These are phyloP conservation scores for Sthenelais limicola DNA, from an alignment of 2,888 invertebrate genomes.

Conservation along the genomic window DNA sequence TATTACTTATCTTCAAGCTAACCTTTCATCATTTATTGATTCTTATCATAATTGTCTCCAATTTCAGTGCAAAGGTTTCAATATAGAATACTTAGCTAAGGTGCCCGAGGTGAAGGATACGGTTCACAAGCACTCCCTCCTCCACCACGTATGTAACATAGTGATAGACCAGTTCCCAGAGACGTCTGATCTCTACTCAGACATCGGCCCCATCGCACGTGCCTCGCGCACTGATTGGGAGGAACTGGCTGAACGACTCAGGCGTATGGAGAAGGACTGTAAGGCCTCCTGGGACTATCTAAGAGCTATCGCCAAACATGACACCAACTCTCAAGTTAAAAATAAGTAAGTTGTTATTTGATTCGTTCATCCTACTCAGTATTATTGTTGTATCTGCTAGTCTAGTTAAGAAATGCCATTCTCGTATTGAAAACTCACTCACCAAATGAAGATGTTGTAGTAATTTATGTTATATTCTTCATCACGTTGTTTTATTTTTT, in stretches of 20 bases:
- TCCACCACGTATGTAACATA: constrained; percentile 97
- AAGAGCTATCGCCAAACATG: constrained; percentile 95
- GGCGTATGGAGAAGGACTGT: constrained; percentile 93
- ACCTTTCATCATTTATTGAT: no score
- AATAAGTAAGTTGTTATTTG: constrained; percentile 46
- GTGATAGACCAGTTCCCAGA: constrained; percentile 97
- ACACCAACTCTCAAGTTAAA: constrained; percentile 81
- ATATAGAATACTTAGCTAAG: constrained; percentile 96
- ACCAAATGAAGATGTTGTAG: no score
- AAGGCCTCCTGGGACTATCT: constrained; percentile 97
- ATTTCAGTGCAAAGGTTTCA: constrained; percentile 90
- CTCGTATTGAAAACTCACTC: no score
- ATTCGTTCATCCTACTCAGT: no score
- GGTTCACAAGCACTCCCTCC: constrained; percentile 96
- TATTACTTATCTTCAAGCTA: no score
- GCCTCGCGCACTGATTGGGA: constrained; percentile 87
- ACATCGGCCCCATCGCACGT: constrained; percentile 74
- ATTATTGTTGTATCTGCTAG: background rate
- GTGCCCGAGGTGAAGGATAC: constrained; percentile 98
- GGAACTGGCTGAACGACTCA: constrained; percentile 87
- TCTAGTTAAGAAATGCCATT: background rate
- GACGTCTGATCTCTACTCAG: constrained; percentile 96
- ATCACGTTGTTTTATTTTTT: constrained; percentile 52
- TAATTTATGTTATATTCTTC: no score
- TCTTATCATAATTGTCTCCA: no score